Evolutionary conservation across 2,113 vertebrate genomes (phyloP).

Genomic region (Sitta europaea): DNA sequence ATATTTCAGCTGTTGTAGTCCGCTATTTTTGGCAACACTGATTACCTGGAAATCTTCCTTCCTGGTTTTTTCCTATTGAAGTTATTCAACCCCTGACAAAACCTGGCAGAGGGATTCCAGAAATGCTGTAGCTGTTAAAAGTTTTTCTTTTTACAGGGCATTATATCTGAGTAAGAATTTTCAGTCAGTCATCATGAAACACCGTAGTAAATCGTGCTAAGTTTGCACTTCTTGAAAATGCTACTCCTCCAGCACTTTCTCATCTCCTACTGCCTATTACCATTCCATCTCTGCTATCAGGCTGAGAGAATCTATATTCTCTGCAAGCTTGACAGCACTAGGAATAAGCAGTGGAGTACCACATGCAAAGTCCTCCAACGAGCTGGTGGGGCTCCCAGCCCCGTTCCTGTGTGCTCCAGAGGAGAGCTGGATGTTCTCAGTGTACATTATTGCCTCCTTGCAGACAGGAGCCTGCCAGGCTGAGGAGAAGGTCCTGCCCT

Average conservation of each 20-base stretch:
- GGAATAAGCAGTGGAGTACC: neutral
- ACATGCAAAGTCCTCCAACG: neutral
- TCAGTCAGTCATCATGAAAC: neutral
- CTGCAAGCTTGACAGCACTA: neutral
- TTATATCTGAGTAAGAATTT: neutral
- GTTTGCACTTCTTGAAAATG: neutral
- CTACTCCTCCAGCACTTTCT: neutral
- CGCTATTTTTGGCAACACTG: neutral
- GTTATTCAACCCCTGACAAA: neutral
- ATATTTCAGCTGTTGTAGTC: neutral
- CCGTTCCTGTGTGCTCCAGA: neutral
- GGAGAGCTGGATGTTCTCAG: too few relatives aligned
- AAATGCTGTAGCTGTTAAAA: neutral
- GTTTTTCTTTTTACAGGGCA: neutral
- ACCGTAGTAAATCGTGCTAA: neutral
- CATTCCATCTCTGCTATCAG: neutral
- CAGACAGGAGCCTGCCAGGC: neutral
- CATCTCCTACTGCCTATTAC: neutral
- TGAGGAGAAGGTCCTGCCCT: neutral
- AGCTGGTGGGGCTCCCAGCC: neutral
- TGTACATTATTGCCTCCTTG: fast-evolving
- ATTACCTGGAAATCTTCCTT: neutral
- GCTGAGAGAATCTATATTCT: neutral
- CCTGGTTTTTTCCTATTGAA: neutral
- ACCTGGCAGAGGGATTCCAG: neutral